Conservation (phyloP, 2,113 vertebrate genomes). For the Zapus hudsonius region DNA sequence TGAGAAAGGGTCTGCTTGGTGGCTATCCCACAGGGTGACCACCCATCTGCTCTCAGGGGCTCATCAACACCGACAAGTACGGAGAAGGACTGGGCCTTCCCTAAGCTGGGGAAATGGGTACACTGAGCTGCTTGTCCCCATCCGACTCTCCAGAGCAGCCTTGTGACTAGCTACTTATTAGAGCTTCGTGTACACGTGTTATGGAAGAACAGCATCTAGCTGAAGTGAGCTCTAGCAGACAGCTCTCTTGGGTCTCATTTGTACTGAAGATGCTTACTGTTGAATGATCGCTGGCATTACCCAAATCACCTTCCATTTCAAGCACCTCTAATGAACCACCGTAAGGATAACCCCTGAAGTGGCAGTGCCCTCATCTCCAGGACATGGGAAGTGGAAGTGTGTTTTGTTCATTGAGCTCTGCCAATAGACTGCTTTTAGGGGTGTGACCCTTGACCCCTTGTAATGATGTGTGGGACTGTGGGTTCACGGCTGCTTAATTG, state of each 20-base stretch:
- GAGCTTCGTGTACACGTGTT: not conserved
- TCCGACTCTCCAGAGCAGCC: not conserved
- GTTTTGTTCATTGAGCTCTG: not conserved
- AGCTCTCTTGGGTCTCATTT: not conserved
- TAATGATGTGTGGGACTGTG: not conserved
- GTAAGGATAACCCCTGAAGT: not conserved
- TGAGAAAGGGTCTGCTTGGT: not conserved
- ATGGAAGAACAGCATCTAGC: not conserved
- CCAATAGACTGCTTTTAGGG: not conserved
- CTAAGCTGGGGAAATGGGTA: not conserved
- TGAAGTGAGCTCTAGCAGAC: not conserved
- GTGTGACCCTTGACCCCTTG: not conserved
- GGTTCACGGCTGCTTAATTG: not conserved
- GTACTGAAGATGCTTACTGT: not conserved
- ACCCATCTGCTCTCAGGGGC: not conserved
- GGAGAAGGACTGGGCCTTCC: not conserved
- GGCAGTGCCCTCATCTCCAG: not conserved
- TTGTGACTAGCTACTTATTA: not conserved
- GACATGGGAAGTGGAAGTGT: not conserved
- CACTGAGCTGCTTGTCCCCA: not conserved
- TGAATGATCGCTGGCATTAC: not conserved
- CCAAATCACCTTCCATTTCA: not conserved
- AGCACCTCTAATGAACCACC: not conserved
- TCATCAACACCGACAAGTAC: not conserved
- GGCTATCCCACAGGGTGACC: rapidly evolving